These are phyloP conservation scores for Magallana gigas DNA, from an alignment of 1,140 invertebrate species.

Conservation along the genomic window DNA sequence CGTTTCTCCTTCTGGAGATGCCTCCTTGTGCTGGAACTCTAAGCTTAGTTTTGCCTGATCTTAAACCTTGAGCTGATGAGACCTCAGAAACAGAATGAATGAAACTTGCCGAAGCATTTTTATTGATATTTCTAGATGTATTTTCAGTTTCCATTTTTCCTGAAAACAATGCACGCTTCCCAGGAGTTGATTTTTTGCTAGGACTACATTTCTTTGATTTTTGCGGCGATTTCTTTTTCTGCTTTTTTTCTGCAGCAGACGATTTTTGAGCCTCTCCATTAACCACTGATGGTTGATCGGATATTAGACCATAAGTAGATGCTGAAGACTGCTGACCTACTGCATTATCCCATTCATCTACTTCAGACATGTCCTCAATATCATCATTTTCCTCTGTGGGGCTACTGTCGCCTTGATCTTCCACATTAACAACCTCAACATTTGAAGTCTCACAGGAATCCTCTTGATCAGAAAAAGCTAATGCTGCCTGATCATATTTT, in stretches of 20 bases:
- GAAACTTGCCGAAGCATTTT: neutral
- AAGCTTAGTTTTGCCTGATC: neutral
- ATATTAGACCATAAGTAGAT: neutral
- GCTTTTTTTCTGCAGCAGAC: neutral
- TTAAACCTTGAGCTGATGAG: neutral
- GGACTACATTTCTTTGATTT: neutral
- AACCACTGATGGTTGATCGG: neutral
- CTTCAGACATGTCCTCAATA: too few species aligned
- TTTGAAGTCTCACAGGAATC: too few species aligned
- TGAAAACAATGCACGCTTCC: neutral
- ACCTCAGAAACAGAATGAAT: neutral
- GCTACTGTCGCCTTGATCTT: too few species aligned
- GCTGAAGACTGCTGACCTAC: too few species aligned
- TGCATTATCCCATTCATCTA: too few species aligned
- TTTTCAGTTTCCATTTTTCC: neutral
- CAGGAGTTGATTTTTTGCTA: neutral
- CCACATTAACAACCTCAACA: too few species aligned
- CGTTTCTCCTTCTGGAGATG: neutral
- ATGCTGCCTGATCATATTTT: too few species aligned
- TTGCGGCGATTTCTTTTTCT: neutral
- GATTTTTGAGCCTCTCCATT: neutral
- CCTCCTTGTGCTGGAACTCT: neutral
- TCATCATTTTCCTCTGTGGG: too few species aligned
- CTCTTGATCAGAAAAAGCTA: too few species aligned
- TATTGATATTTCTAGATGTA: neutral